These are phyloP conservation scores for Melanophora roralis DNA, from an alignment of 2,888 invertebrate species.

Conservation along the genomic window DNA sequence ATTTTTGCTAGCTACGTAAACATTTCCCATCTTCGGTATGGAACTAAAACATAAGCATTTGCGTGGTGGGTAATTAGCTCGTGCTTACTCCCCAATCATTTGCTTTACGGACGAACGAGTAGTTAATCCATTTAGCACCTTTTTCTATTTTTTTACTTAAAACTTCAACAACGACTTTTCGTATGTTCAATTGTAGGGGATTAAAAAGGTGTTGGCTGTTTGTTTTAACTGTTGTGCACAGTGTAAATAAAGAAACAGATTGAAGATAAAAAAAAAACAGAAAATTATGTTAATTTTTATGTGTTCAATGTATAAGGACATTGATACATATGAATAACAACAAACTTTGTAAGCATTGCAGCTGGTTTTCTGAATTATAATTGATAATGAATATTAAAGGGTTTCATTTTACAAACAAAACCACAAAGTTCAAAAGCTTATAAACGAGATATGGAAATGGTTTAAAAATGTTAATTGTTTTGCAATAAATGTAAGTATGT, in stretches of 20 bases:
- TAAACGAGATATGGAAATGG: neutral
- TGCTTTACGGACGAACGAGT: neutral
- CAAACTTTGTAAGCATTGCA: neutral
- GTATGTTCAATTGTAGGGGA: slow-evolving; percentile 10
- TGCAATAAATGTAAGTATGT: neutral
- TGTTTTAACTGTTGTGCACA: neutral
- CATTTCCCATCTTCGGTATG: too few relatives aligned
- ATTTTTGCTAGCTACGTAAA: too few relatives aligned
- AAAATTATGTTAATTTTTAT: neutral
- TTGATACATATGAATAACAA: neutral
- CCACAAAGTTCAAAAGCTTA: neutral
- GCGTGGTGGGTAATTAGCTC: too few relatives aligned
- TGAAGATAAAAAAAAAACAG: neutral
- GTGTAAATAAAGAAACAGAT: slow-evolving; percentile 4
- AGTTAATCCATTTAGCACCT: slow-evolving; percentile 6
- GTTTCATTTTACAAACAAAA: neutral
- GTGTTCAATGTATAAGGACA: neutral
- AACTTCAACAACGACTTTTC: neutral
- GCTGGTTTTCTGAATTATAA: slow-evolving; percentile 21
- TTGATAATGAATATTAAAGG: slow-evolving; percentile 17
- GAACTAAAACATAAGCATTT: too few relatives aligned
- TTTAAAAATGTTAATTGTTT: neutral
- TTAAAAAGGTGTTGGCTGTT: neutral
- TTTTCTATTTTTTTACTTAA: neutral
- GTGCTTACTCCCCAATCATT: neutral